phyloP scores from a whole-genome alignment of 1,140 invertebrate genomes.

The Acyrthosiphon pisum region DNA sequence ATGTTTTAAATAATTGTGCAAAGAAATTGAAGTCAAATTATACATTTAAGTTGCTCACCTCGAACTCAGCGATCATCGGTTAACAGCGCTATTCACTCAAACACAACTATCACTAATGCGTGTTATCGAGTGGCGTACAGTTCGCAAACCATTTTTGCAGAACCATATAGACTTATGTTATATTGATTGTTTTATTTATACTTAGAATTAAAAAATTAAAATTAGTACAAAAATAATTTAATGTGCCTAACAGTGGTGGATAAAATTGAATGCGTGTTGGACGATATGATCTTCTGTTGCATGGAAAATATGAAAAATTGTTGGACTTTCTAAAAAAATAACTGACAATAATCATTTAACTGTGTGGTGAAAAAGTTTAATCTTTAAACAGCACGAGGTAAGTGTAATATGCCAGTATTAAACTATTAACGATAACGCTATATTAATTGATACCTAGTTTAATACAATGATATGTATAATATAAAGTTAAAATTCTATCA shows the following conservation, averaged over 20 bases:
- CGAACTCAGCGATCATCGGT: constrained; percentile 21
- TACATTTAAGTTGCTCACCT: constrained; percentile 37
- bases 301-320: background rate
- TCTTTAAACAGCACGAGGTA: background rate
- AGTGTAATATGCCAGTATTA: background rate
- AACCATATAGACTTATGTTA: background rate
- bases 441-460: background rate
- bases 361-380: background rate
- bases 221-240: background rate
- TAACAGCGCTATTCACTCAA: background rate
- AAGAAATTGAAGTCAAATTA: constrained; percentile 1
- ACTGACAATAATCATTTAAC: background rate
- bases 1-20: background rate
- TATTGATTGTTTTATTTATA: background rate
- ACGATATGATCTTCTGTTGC: background rate
- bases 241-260: background rate
- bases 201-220: background rate
- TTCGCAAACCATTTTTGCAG: background rate
- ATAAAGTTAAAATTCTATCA: background rate
- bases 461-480: background rate
- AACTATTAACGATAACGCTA: background rate
- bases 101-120: constrained; percentile 12
- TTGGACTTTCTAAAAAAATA: background rate
- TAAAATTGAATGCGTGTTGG: background rate
- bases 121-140: background rate